Evolutionary conservation across 2,797 vertebrate genomes (phyloP), one percentile per base, ranked within the genome.

Genomic region (Myotis daubentonii): DNA sequence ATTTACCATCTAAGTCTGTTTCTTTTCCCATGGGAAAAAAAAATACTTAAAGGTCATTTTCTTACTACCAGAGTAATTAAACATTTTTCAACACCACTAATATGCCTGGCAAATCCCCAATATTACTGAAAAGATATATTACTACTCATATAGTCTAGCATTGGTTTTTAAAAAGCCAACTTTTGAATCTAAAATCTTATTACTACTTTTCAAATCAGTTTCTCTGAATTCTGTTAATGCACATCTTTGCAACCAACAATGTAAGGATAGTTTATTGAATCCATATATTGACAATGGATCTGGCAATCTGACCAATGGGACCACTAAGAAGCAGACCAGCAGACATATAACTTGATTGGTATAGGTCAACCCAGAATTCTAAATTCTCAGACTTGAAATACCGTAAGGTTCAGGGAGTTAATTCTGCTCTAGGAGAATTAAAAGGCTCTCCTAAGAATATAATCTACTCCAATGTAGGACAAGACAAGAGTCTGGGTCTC

Each of bases 331-430:
- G n/a, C 47, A 82, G 41, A 55, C 23, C 2, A 30, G 20, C 22
- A 89, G 33, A 51, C 23, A 55, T 15, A 28, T 20, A 92, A 78
- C 8, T 66, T 86, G 66, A 93, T 19, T 76, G 23, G 16, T 65
- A 2, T 15, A 65, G 8, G 47, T 92, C 68, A 95, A 81, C 7
- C 10, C 70, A 83, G 38, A 38, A 83, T 55, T 83, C 57, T 87
- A 62, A 79, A 90, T 47, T 78, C 65, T 94, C 55, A 90, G 92
- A 94, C 33, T 41, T 90, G 57, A 83, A 87, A 92, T 28, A 78
- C 38, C 30, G 17, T 74, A 89, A 38, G 49, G 23, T 22, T 83
- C 41, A 60, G 33, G 79, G 5, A 79, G n/a, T 68, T 49, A 74
- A 89, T 53, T 92, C 33, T 28, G 3, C 8, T 79, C 30, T 79